Evolutionary conservation across 1,140 invertebrate genomes (phyloP).

Genomic region (Pogonomyrmex californicus): DNA sequence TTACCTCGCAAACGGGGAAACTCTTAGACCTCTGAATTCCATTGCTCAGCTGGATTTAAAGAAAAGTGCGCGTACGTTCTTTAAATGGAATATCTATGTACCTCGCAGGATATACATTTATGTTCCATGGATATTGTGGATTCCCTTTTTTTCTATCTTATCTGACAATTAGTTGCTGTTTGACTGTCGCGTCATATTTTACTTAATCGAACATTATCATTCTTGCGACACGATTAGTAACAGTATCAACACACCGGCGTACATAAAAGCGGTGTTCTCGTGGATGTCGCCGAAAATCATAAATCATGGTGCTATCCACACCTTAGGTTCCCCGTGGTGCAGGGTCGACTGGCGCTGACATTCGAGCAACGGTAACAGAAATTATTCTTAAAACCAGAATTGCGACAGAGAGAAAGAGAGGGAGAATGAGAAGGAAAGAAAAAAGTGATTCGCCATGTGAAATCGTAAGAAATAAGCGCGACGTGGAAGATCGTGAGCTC

Average conservation of each 20-base stretch:
- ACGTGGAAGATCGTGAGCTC: conserved; percentile 4
- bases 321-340: conserved; percentile 39
- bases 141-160: background rate
- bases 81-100: conserved; percentile 2
- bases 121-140: background rate
- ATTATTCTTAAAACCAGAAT: conserved; percentile 55
- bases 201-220: conserved; percentile 11
- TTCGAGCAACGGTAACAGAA: conserved; percentile 19
- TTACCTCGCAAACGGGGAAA: conserved; percentile 29
- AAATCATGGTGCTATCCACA: conserved; percentile 44
- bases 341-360: conserved; percentile 10
- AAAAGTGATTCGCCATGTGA: background rate
- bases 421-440: background rate
- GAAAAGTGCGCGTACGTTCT: background rate
- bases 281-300: conserved; percentile 28
- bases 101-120: conserved; percentile 1
- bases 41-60: conserved; percentile 3
- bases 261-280: conserved; percentile 2
- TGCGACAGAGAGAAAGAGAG: conserved; percentile 9
- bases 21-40: background rate
- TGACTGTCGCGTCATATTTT: background rate
- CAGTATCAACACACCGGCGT: conserved; percentile 8
- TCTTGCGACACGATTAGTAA: conserved; percentile 13
- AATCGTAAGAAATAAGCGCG: conserved; percentile 41
- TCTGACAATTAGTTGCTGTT: conserved; percentile 9